phyloP scores from a whole-genome alignment of 1,140 invertebrate genomes.

The Caenorhabditis tropicalis region DNA sequence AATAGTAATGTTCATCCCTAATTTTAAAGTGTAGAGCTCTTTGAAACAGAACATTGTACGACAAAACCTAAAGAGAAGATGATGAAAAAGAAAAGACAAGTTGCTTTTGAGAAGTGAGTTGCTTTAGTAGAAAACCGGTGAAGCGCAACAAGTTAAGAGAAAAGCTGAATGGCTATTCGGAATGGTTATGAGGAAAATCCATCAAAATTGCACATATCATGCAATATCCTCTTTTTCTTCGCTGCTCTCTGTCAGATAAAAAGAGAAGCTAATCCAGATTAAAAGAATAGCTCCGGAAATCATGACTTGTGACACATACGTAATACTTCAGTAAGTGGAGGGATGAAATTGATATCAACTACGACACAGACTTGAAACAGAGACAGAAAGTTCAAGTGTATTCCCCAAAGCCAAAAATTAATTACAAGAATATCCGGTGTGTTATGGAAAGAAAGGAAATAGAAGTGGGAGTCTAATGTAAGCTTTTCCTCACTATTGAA shows the following conservation, averaged over 20 bases:
- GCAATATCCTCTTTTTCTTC: neutral
- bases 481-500: neutral
- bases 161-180: constrained; percentile 41
- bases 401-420: constrained; percentile 5
- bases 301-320: neutral
- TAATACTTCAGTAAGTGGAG: neutral
- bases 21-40: neutral
- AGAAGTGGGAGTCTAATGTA: neutral
- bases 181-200: constrained; percentile 42
- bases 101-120: constrained; percentile 41
- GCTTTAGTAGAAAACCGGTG: constrained; percentile 27
- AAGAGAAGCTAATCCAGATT: neutral
- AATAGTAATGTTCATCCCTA: neutral
- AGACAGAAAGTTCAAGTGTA: neutral
- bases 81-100: constrained; percentile 26
- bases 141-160: constrained; percentile 38
- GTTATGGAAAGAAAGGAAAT: neutral
- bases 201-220: constrained; percentile 28
- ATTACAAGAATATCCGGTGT: constrained; percentile 36
- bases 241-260: neutral
- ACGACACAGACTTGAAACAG: neutral
- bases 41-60: neutral
- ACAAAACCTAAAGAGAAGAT: neutral
- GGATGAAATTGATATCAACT: neutral
- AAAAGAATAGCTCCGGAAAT: neutral